Evolutionary conservation across 2,888 invertebrate genomes (phyloP), one percentile per base, ranked within the genome.

Genomic region (Clusia tigrina): DNA sequence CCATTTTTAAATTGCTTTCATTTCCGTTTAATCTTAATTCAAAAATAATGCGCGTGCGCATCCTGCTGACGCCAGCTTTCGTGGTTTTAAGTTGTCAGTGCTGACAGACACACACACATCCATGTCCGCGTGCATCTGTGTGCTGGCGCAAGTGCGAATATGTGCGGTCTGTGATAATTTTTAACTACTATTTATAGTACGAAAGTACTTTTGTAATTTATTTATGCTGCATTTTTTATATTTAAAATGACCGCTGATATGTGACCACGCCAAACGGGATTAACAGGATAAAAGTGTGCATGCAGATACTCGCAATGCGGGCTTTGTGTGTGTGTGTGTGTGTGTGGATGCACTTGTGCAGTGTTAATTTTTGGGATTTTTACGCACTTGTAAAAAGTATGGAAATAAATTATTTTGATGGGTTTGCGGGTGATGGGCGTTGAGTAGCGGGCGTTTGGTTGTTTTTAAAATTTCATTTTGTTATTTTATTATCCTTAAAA

Each of bases 1-100:
- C 56, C 46, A 56, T 56, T 54, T 42, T 56, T 56, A 56, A 56
- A 56, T 42, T 56, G 38, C 56, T 42, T 56, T 56, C 56, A 56
- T 56, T 42, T 56, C 42, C 56, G 56, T 15, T 56, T 56, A 56
- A 56, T 56, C 56, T 56, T 56, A n/a, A n/a, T n/a, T 23, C 46
- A 22, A 38, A 55, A 26, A 55, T 55, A 37, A 37, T 37, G 55
- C 17, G 22, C 15, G 17, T 55, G 32, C 12, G 12, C 12, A 9
- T 32, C n/a, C 42, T 42, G 9, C 10, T 42, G 42, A 15, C 42
- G 42, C n/a, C 42, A 42, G 42, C 42, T 42, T 42, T 15, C n/a
- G 42, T 17, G 42, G 42, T 42, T 15, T 15, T 42, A n/a, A 17
- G 42, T 42, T 42, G 42, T n/a, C 42, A 10, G 9, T 15, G 42